These are phyloP conservation scores for Catharus ustulatus DNA, from an alignment of 2,797 vertebrate species.

Conservation along the genomic window DNA sequence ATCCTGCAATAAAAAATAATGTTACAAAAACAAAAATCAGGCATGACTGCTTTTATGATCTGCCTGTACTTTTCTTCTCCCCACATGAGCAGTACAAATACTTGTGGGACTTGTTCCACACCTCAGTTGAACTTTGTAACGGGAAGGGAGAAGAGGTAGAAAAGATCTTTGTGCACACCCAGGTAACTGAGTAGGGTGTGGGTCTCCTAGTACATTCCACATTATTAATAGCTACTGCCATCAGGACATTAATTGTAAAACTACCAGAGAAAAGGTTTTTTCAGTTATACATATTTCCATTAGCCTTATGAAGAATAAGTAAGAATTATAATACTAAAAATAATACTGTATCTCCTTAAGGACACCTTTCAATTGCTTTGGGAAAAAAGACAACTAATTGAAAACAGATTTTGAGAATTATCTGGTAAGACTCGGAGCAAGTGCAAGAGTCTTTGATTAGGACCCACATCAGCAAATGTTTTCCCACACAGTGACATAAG, in stretches of 20 bases:
- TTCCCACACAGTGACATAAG: neutral
- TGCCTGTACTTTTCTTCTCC: neutral
- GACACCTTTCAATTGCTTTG: neutral
- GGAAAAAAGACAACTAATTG: neutral
- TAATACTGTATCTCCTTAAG: neutral
- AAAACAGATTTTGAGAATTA: neutral
- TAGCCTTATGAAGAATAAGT: neutral
- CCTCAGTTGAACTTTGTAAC: rapidly evolving
- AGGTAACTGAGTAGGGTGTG: neutral
- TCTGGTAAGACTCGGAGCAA: neutral
- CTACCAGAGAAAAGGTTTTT: neutral
- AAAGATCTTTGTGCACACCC: neutral
- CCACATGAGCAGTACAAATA: rapidly evolving
- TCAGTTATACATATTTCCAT: neutral
- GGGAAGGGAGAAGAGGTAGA: neutral
- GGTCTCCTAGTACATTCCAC: neutral
- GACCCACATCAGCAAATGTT: neutral
- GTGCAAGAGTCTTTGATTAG: neutral
- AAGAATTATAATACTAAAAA: neutral
- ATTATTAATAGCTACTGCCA: neutral
- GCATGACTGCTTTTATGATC: neutral
- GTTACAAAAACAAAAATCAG: neutral
- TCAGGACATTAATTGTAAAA: neutral
- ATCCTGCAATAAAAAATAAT: neutral
- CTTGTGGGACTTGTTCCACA: neutral